Evolutionary conservation across 2,797 vertebrate species (phyloP), one percentile per base, ranked within the genome.

Genomic region (Platalea minor): DNA sequence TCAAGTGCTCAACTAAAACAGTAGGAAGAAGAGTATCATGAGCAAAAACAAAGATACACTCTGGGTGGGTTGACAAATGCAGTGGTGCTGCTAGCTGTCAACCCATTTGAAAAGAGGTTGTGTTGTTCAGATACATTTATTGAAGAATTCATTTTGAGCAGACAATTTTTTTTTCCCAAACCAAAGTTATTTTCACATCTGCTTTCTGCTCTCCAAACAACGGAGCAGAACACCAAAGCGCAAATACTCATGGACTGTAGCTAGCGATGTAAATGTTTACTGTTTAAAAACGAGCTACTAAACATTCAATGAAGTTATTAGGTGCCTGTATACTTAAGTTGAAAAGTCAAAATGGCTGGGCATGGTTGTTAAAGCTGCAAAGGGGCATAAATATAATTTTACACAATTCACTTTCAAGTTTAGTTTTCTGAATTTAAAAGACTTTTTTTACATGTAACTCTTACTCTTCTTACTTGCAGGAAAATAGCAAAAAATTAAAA

Each of bases 401-500:
- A 53, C 28, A 28, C 25, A 19, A 6, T 54, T 56, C 2, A 0
- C 24, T 80, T 89, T 50, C 20, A 5, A 15, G 14, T 64, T 75
- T 18, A 53, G 25, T 59, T 57, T 70, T 23, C 37, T 70, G 46
- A 60, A 45, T 37, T 85, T 21, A 21, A 74, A 29, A 75, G 13
- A 3, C 41, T 46, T 37, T 37, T 21, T 23, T 6, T 43, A 1
- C 31, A 0, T 35, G 31, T 89, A 61, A 92, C 56, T 90, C 33
- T 88, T 31, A 0, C 6, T 94, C 35, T 92, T 89, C 56, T 93
- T 90, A 35, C 84, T 95, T 96, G 94, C 96, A 99, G 99, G 99
- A 99, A 95, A 99, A 99, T 97, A 99, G 99, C 95, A 99, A 99
- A 98, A 99, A 99, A 97, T 96, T 99, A 96, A 99, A 99, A 98